Evolutionary conservation across 2,113 vertebrate genomes (phyloP).

Genomic region (Channa maculata): DNA sequence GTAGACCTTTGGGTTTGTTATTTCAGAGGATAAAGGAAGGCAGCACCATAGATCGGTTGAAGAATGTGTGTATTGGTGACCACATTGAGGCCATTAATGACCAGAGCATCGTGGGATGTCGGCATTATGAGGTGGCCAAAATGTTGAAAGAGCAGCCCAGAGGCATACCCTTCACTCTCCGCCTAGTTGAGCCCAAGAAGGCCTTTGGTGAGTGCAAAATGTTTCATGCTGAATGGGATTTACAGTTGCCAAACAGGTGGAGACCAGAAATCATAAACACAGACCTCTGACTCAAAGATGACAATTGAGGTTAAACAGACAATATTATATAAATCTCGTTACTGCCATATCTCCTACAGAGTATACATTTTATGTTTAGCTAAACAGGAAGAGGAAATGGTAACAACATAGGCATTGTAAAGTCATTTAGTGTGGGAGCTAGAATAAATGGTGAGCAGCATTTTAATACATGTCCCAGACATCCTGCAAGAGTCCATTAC

Average conservation of each 20-base stretch:
- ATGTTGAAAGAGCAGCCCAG: slow-evolving; percentile 95
- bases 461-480: too few relatives aligned
- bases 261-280: background rate
- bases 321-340: background rate
- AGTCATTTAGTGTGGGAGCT: too few relatives aligned
- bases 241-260: background rate
- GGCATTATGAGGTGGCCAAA: slow-evolving; percentile 97
- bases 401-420: too few relatives aligned
- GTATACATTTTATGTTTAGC: background rate
- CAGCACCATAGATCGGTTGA: slow-evolving; percentile 92
- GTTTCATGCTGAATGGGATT: background rate
- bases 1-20: too few relatives aligned
- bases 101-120: slow-evolving; percentile 96
- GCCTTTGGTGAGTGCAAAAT: slow-evolving; percentile 90
- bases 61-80: slow-evolving; percentile 91
- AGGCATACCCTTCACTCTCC: slow-evolving; percentile 91
- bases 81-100: slow-evolving; percentile 98
- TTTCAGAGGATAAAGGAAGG: slow-evolving; percentile 94
- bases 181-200: slow-evolving; percentile 93
- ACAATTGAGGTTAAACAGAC: background rate
- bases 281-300: background rate
- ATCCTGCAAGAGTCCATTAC: too few relatives aligned
- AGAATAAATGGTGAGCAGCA: too few relatives aligned
- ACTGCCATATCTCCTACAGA: background rate
- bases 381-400: too few relatives aligned